Evolutionary conservation across 1,140 invertebrate species (phyloP).

Genomic region (Lasioglossum baleicum): DNA sequence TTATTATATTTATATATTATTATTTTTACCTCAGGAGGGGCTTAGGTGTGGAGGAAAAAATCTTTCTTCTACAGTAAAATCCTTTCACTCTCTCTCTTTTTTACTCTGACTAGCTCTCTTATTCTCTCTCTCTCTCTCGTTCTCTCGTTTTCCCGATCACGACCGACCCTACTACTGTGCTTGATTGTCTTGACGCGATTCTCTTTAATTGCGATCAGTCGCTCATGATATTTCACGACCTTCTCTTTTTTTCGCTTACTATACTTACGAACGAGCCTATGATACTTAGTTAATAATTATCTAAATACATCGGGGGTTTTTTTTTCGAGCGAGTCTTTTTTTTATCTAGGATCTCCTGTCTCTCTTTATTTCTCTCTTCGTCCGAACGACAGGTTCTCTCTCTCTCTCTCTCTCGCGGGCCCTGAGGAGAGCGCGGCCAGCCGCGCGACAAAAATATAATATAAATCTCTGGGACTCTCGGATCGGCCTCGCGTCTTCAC

Average conservation of each 20-base stretch:
- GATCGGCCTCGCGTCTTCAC: constrained; percentile 21
- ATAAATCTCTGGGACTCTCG: constrained; percentile 2
- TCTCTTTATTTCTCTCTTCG: not conserved
- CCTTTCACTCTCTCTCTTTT: not conserved
- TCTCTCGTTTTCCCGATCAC: constrained; percentile 10
- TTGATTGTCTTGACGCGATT: constrained; percentile 78
- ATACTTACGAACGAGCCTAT: not conserved
- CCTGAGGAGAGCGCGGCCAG: constrained; percentile 17
- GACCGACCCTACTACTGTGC: constrained; percentile 66
- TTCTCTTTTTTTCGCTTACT: constrained; percentile 27
- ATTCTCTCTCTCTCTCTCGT: not conserved
- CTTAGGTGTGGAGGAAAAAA: not conserved
- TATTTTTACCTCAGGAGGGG: no score
- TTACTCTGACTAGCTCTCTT: not conserved
- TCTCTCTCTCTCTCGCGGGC: no score
- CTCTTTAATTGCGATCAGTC: constrained; percentile 61
- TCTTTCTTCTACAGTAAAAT: no score
- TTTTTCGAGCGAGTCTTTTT: no score
- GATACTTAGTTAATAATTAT: not conserved
- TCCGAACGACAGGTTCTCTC: constrained; percentile 45
- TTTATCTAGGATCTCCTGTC: no score
- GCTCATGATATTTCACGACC: constrained; percentile 39
- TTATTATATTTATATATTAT: no score
- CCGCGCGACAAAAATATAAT: constrained; percentile 27
- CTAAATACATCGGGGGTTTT: no score